A percentile compares a stretch with the other conserved stretches of the same genome.
Conservation (phyloP, 2,113 vertebrate genomes). For the Mola mola region DNA sequence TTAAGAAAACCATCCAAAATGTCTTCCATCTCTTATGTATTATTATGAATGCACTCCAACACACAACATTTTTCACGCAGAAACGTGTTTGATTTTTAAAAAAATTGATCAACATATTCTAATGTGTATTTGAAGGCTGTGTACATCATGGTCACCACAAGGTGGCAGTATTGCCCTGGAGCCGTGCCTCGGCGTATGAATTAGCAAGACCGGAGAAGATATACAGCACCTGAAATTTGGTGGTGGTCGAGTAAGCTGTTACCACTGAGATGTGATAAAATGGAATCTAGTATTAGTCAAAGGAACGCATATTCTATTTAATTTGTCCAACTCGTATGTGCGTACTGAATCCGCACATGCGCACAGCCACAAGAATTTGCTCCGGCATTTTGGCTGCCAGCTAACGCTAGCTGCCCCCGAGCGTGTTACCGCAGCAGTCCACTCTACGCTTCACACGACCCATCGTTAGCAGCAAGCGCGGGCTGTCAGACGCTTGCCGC, state of each 20-base stretch:
- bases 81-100: constrained; percentile 36
- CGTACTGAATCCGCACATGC: too few relatives aligned
- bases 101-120: constrained; percentile 31
- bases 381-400: constrained; percentile 18
- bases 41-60: not conserved
- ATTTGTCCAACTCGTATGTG: too few relatives aligned
- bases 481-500: not conserved
- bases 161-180: not conserved
- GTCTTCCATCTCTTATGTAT: not conserved
- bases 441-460: constrained; percentile 5
- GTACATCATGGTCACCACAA: not conserved
- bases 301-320: too few relatives aligned
- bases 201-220: too few relatives aligned
- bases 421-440: too few relatives aligned
- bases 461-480: constrained; percentile 22
- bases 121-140: not conserved
- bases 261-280: too few relatives aligned
- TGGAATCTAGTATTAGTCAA: too few relatives aligned
- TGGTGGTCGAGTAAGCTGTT: too few relatives aligned
- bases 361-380: too few relatives aligned
- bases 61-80: not conserved
- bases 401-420: constrained; percentile 17
- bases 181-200: too few relatives aligned
- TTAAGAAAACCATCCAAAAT: not conserved
- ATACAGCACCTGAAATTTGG: not conserved